Percentiles rank a stretch among this genome's conserved stretches.
Evolutionary conservation across 2,888 invertebrate species (phyloP).

Genomic region (Apamea anceps): DNA sequence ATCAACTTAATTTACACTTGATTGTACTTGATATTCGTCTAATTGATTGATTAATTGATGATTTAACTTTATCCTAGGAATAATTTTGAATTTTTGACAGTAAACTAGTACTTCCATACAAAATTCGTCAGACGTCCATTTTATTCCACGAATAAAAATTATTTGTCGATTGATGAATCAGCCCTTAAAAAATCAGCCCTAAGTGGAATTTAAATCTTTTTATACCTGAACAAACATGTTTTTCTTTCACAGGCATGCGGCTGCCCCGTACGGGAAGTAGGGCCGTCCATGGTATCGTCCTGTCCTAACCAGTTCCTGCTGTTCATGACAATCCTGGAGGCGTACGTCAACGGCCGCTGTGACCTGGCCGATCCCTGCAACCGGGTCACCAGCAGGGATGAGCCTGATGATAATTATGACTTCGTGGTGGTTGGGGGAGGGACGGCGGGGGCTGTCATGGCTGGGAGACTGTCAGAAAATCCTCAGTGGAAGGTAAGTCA

Average conservation of each 20-base stretch:
- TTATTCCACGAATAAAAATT: too few relatives aligned
- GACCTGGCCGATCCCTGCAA: slow-evolving; percentile 91
- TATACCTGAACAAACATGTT: not conserved
- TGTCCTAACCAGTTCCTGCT: slow-evolving; percentile 91
- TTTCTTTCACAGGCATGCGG: slow-evolving; percentile 83
- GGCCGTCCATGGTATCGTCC: slow-evolving; percentile 88
- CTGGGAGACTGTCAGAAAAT: slow-evolving; percentile 92
- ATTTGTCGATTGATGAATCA: not conserved
- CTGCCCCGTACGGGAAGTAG: slow-evolving; percentile 90
- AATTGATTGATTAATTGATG: too few relatives aligned
- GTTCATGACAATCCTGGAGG: slow-evolving; percentile 92
- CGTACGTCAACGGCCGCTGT: slow-evolving; percentile 91
- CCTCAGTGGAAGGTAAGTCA: slow-evolving; percentile 90
- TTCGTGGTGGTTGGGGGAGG: slow-evolving; percentile 93
- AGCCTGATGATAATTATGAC: slow-evolving; percentile 90
- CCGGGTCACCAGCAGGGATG: slow-evolving; percentile 85
- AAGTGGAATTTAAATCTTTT: not conserved
- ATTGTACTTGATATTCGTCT: not conserved
- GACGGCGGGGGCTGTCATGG: slow-evolving; percentile 92
- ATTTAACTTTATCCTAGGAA: too few relatives aligned
- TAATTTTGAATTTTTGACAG: too few relatives aligned
- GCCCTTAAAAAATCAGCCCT: not conserved
- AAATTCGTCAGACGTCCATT: too few relatives aligned
- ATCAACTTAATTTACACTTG: too few relatives aligned
- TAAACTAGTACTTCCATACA: too few relatives aligned